Conservation (phyloP, 2,888 invertebrate species). For the Amaurobius ferox region DNA sequence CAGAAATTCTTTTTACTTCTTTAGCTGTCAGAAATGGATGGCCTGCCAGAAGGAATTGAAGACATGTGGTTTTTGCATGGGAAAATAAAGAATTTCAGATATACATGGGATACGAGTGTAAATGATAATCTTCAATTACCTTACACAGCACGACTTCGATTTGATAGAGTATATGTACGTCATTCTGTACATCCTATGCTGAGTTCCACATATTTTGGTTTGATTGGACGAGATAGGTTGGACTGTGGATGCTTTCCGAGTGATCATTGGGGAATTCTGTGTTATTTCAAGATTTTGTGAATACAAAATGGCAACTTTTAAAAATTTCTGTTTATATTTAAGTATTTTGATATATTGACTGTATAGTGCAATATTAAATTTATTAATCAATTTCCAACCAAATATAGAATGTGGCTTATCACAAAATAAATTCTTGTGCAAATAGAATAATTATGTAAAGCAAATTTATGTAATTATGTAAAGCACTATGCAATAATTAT, state of each 20-base stretch:
- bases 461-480: too few species aligned
- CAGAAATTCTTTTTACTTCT: too few species aligned
- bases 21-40: constrained; percentile 77
- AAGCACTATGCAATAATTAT: too few species aligned
- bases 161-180: constrained; percentile 80
- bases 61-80: constrained; percentile 81
- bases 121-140: constrained; percentile 79
- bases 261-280: constrained; percentile 80
- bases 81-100: constrained; percentile 79
- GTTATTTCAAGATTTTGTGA: constrained; percentile 65
- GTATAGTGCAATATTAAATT: too few species aligned
- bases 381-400: too few species aligned
- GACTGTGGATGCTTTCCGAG: constrained; percentile 80
- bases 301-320: too few species aligned
- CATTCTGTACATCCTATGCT: constrained; percentile 77
- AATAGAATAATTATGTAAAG: too few species aligned
- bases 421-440: too few species aligned
- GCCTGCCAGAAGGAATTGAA: constrained; percentile 78
- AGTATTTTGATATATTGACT: too few species aligned
- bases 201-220: constrained; percentile 79
- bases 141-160: constrained; percentile 78
- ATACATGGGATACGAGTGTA: constrained; percentile 81
- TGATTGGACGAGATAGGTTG: constrained; percentile 80
- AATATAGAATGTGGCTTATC: too few species aligned
- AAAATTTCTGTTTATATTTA: too few species aligned